Conservation (phyloP, 1,140 invertebrate genomes). For the Coelopa frigida region DNA sequence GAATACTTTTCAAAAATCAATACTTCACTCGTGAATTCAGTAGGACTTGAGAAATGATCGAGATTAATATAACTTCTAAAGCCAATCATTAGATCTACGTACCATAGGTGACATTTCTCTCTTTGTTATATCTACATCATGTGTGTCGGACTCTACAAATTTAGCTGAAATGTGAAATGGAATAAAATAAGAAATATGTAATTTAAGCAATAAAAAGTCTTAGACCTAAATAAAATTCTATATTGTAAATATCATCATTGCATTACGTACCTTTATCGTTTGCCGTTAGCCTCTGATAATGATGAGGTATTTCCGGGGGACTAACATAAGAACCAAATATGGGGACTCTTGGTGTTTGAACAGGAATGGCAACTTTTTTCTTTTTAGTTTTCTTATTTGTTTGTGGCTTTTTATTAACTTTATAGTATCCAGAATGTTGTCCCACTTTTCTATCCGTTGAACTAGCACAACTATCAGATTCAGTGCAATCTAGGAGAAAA, state of each 20-base stretch:
- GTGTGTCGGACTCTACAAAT: constrained; percentile 25
- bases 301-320: constrained; percentile 41
- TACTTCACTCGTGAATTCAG: too few species aligned
- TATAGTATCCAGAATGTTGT: constrained; percentile 54
- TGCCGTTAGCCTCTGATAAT: constrained; percentile 41
- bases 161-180: background rate
- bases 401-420: constrained; percentile 62
- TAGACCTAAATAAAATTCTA: too few species aligned
- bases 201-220: too few species aligned
- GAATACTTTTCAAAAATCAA: too few species aligned
- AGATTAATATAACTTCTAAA: background rate
- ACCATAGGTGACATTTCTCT: constrained; percentile 61
- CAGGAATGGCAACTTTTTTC: constrained; percentile 69
- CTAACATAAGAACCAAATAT: constrained; percentile 51
- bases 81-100: constrained; percentile 23
- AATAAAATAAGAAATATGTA: too few species aligned
- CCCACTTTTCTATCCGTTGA: constrained; percentile 56
- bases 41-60: too few species aligned
- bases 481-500: constrained; percentile 59
- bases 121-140: constrained; percentile 21
- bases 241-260: background rate
- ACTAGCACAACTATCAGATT: constrained; percentile 74
- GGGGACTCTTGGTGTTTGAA: constrained; percentile 78
- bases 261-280: constrained; percentile 32
- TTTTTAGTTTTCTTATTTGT: constrained; percentile 73